Evolutionary conservation across 2,113 vertebrate genomes (phyloP).

Genomic region (Oreochromis aureus): DNA sequence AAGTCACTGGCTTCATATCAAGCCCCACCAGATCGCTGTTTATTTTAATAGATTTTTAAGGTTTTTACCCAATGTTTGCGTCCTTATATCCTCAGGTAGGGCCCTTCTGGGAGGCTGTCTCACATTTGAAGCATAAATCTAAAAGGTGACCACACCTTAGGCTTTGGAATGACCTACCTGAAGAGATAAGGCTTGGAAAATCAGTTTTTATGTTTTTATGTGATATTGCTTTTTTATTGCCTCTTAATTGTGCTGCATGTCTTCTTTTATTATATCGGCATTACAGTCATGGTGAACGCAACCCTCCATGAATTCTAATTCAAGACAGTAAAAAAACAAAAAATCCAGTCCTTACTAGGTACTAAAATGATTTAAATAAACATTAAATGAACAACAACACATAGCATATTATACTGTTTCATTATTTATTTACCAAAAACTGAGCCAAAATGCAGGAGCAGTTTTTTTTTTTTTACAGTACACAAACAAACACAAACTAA

Average conservation of each 20-base stretch:
- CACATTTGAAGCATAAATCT: background rate
- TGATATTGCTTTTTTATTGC: background rate
- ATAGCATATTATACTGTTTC: background rate
- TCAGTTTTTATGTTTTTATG: background rate
- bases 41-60: rapidly evolving
- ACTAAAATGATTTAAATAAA: background rate
- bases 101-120: background rate
- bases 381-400: background rate
- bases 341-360: background rate
- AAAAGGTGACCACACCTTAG: background rate
- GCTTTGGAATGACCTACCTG: background rate
- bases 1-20: background rate
- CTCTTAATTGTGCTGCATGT: rapidly evolving
- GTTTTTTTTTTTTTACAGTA: background rate
- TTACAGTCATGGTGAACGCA: background rate
- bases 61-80: background rate
- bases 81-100: background rate
- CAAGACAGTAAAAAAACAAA: background rate
- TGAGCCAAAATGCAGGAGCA: background rate
- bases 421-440: background rate
- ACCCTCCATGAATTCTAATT: background rate
- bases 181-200: background rate
- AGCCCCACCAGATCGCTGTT: rapidly evolving
- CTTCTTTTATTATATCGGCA: background rate
- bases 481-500: background rate